Percentiles rank a stretch among this genome's conserved stretches.
phyloP scores from a whole-genome alignment of 2,888 invertebrate genomes.

The Ganaspis brasiliensis region DNA sequence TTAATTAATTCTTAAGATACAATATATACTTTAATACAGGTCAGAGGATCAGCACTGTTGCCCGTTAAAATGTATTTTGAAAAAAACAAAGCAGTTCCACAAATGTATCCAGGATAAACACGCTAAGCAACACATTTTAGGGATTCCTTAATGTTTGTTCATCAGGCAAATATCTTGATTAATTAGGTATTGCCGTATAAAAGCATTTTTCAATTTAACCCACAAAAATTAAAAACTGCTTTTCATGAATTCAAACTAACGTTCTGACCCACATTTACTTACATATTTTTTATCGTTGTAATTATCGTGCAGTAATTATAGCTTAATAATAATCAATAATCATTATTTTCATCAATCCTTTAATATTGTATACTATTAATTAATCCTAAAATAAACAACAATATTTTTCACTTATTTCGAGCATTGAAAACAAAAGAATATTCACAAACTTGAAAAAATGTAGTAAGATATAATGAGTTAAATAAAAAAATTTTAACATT shows the following conservation, averaged over 20 bases:
- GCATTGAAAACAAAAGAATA: no score
- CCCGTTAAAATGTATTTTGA: conserved; percentile 73
- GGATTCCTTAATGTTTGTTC: conserved; percentile 53
- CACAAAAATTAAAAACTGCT: conserved; percentile 3
- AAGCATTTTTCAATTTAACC: not conserved
- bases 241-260: conserved; percentile 11
- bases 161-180: not conserved
- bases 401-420: no score
- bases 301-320: not conserved
- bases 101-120: conserved; percentile 78
- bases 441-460: no score
- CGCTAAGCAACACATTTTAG: conserved; percentile 73
- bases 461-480: not conserved
- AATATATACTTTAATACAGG: conserved; percentile 60
- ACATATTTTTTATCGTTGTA: not conserved
- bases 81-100: conserved; percentile 69
- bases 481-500: not conserved
- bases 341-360: no score
- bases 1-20: not conserved
- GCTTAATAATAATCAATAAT: no score
- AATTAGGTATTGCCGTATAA: conserved; percentile 4
- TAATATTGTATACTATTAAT: no score
- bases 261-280: not conserved
- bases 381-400: no score
- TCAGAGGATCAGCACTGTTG: conserved; percentile 73